Conservation (phyloP, 2,113 vertebrate species). For the Eulemur macaco region DNA sequence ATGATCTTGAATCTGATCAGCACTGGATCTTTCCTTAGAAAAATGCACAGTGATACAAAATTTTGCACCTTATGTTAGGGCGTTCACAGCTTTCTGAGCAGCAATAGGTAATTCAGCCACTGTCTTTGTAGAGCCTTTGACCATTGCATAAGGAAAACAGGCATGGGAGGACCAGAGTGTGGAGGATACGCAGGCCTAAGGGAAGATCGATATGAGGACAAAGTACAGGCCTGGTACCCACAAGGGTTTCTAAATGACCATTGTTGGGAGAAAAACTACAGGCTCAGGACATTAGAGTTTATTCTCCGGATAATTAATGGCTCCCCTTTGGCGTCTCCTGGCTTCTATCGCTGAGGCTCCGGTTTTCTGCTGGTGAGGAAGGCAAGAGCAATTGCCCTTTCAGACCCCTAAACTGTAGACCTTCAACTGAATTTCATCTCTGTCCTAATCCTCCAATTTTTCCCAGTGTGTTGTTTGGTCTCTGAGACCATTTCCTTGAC, state of each 20-base stretch:
- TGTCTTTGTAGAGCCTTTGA: background rate
- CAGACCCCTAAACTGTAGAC: slow-evolving; percentile 10
- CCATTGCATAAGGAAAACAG: background rate
- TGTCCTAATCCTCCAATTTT: slow-evolving; percentile 39
- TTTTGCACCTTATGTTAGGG: background rate
- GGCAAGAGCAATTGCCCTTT: slow-evolving; percentile 43
- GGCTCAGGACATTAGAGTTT: background rate
- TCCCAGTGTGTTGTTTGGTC: slow-evolving; percentile 48
- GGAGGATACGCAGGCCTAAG: background rate
- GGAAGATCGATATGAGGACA: background rate
- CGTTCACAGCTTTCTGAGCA: background rate
- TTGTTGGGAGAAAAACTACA: slow-evolving; percentile 54
- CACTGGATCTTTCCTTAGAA: background rate
- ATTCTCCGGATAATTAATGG: slow-evolving; percentile 56
- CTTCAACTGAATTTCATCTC: slow-evolving; percentile 50
- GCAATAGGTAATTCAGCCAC: background rate
- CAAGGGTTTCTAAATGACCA: slow-evolving; percentile 53
- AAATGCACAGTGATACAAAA: background rate
- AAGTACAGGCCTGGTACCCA: background rate
- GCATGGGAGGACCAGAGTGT: rapidly evolving
- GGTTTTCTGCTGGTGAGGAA: background rate
- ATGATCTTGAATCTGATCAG: background rate
- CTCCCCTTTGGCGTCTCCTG: background rate
- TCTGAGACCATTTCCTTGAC: slow-evolving; percentile 29
- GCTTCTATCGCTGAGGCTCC: background rate